Conservation (phyloP, 64 coral and sea anemone species). For the Actinia tenebrosa region DNA sequence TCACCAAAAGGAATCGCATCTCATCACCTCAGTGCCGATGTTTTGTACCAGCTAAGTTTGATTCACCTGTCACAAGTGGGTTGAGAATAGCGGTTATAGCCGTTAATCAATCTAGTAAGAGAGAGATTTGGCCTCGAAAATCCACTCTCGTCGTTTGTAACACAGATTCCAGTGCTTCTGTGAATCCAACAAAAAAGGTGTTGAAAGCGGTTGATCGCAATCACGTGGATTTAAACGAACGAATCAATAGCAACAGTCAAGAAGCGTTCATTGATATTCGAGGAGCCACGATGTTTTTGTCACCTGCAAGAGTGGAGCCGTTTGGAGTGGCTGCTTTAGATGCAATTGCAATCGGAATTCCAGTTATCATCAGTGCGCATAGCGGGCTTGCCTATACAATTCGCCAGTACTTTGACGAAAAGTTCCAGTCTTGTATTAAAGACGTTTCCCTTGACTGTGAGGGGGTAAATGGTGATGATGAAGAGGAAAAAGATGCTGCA, state of each 20-base stretch:
- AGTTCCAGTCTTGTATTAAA: constrained; percentile 30
- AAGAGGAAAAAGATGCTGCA: constrained; percentile 13
- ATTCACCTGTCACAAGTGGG: neutral
- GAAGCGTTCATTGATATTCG: constrained; percentile 37
- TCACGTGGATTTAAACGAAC: neutral
- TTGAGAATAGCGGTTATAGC: constrained; percentile 14
- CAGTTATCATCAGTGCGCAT: constrained; percentile 32
- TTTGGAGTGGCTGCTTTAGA: constrained; percentile 64
- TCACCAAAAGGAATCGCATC: constrained; percentile 26
- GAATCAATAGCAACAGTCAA: neutral
- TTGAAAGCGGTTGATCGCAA: constrained; percentile 17
- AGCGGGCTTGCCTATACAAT: constrained; percentile 36
- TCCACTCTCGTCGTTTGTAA: constrained; percentile 4
- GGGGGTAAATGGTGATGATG: neutral
- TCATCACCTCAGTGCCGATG: constrained; percentile 44
- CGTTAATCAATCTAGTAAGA: neutral
- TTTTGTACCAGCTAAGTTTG: constrained; percentile 34
- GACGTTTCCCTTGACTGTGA: neutral
- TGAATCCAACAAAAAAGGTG: constrained; percentile 28
- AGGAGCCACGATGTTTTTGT: constrained; percentile 48
- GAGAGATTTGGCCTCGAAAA: constrained; percentile 1
- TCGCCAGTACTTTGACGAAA: constrained; percentile 19
- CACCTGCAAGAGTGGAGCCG: constrained; percentile 16
- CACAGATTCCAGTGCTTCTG: constrained; percentile 23
- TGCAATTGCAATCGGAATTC: constrained; percentile 50